phyloP scores from a whole-genome alignment of 2,888 invertebrate genomes.

The Eutolmus rufibarbis region DNA sequence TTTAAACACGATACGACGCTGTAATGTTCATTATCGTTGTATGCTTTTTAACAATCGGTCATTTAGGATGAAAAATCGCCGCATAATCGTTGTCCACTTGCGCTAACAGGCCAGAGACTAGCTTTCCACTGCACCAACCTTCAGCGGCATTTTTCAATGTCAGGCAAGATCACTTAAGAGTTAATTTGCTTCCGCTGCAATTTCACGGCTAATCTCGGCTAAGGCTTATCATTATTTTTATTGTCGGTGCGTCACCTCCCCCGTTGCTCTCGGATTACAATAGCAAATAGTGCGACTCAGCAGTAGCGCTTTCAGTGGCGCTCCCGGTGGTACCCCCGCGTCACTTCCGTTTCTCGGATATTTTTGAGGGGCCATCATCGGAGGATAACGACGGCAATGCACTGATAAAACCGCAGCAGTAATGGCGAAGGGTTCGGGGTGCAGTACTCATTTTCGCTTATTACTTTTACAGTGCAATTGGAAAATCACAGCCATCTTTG shows the following conservation, averaged over 20 bases:
- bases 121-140: not conserved
- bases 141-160: conserved; percentile 5
- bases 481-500: no score
- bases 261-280: not conserved
- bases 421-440: no score
- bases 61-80: not conserved
- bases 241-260: not conserved
- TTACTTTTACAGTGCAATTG: no score
- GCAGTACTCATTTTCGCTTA: no score
- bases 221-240: conserved; percentile 18
- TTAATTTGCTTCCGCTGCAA: conserved; percentile 33
- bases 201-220: conserved; percentile 30
- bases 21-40: not conserved
- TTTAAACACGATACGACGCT: not conserved
- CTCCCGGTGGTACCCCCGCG: not conserved
- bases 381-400: not conserved
- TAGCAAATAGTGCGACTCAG: not conserved
- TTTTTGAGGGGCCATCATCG: not conserved
- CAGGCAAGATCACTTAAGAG: not conserved
- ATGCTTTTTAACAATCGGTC: not conserved
- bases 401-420: not conserved
- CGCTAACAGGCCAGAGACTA: not conserved
- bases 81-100: not conserved
- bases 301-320: not conserved
- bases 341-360: not conserved